Evolutionary conservation across 2,797 vertebrate species (phyloP), one percentile per base, ranked within the genome.

Genomic region (Chaenodraco wilsoni): DNA sequence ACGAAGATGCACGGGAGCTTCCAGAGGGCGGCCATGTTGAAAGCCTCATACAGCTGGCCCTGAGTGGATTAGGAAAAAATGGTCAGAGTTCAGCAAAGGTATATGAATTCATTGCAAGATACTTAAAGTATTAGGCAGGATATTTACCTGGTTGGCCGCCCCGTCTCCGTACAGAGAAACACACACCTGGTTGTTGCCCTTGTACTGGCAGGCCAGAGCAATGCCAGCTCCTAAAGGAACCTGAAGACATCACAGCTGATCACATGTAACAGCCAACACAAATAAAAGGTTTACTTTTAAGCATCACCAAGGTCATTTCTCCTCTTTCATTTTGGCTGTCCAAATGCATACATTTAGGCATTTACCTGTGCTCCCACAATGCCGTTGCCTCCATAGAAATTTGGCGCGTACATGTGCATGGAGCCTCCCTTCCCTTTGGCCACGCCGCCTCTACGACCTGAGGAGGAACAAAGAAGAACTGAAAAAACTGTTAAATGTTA

Each of bases 331-430:
- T 37, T 37, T 9, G 8, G 33, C 33, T 9, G 33, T 37, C 8
- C 8, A 7, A 37, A 37, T 37, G 33, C 33, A 37, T 37, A 7
- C 33, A 37, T 37, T 37, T 1, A 7, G 8, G 15, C 1, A 1
- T 15, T 82, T 92, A 99, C 98, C 96, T 99, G 98, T 17, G 98
- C 96, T 8, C 98, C 97, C n/a, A 99, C 98, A 31, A 98, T 99
- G 76, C 98, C 98, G 8, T 99, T 99, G 50, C 97, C 98, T 1
- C 98, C 97, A 0, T 98, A 99, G 82, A 99, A 99, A 78, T 95
- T 89, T 60, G 95, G 95, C 0, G 93, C 83, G 63, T 99, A 99
- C 98, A 99, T 98, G 65, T 98, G 98, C 98, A 99, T 99, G 0
- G 97, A 99, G 0, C 98, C 98, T 5, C 98, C 97, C 81, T 97